Percentiles rank a stretch among this genome's conserved stretches.
phyloP scores from a whole-genome alignment of 2,113 vertebrate genomes.

The Microtus richardsoni region DNA sequence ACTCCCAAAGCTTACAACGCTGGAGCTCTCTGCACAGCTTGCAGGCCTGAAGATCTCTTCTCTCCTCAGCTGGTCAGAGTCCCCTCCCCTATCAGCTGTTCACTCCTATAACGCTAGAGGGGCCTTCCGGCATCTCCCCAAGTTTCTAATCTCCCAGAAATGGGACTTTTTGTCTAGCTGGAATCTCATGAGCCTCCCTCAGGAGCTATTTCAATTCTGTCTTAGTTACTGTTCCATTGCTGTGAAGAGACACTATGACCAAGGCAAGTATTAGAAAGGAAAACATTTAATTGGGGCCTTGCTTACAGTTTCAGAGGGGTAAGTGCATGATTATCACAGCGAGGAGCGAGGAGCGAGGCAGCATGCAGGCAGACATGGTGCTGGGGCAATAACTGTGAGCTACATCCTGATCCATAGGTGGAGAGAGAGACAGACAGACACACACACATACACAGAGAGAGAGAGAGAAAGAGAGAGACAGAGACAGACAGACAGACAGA shows the following conservation, averaged over 20 bases:
- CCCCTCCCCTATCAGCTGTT: not conserved
- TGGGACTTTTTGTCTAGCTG: not conserved
- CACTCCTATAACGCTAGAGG: not conserved
- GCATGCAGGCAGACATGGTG: no score
- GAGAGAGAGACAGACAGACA: no score
- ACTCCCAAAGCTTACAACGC: not conserved
- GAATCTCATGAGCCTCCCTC: not conserved
- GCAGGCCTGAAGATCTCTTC: not conserved
- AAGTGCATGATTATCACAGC: not conserved
- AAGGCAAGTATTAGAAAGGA: not conserved
- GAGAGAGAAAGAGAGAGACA: not conserved
- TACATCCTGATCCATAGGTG: not conserved
- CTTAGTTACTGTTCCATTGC: not conserved
- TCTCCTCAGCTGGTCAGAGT: not conserved
- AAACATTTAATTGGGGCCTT: not conserved
- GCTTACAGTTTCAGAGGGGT: not conserved
- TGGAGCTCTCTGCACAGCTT: not conserved
- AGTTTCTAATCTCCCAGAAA: not conserved
- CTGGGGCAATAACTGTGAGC: not conserved
- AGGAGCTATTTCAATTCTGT: not conserved
- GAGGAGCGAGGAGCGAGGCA: no score
- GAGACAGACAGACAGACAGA: not conserved
- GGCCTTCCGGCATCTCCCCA: not conserved
- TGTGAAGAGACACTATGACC: not conserved
- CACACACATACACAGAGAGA: not conserved